A percentile compares a stretch with the other conserved stretches of the same genome.
phyloP scores from a whole-genome alignment of 2,113 vertebrate species.

The Sclerurus mexicanus region DNA sequence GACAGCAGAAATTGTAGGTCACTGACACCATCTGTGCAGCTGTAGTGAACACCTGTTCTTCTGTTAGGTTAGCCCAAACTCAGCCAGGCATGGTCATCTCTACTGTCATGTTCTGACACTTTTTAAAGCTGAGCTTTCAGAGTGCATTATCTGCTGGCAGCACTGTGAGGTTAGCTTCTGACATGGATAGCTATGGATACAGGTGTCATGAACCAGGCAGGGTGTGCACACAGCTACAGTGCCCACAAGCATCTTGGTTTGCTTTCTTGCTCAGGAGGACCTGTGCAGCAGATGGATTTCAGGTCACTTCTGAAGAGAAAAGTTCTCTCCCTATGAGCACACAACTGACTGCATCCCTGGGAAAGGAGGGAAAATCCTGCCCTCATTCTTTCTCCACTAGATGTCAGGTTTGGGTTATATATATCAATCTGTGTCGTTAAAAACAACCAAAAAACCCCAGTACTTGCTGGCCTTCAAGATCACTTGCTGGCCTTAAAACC shows the following conservation, averaged over 20 bases:
- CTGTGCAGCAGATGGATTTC: accelerated
- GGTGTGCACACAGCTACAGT: not conserved
- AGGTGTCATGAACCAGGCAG: accelerated
- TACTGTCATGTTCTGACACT: not conserved
- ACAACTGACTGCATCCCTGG: not conserved
- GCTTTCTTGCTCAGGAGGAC: not conserved
- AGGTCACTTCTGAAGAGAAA: not conserved
- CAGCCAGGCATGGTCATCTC: not conserved
- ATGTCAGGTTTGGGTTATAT: conserved; percentile 48
- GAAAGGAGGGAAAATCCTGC: not conserved
- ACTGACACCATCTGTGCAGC: not conserved
- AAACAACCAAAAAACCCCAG: not conserved
- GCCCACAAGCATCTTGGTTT: not conserved
- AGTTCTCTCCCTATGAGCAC: not conserved
- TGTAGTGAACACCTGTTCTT: not conserved
- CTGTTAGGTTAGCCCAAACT: not conserved
- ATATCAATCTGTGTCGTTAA: not conserved
- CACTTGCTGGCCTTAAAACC: not conserved
- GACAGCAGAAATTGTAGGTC: not conserved
- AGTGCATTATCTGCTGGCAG: not conserved
- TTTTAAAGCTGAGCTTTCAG: not conserved
- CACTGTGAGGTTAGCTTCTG: not conserved
- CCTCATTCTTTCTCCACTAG: conserved; percentile 13
- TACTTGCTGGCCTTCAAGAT: not conserved
- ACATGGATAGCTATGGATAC: not conserved